Percentiles rank a stretch among this genome's conserved stretches.
Conservation (phyloP, 2,888 invertebrate species). For the Parnassius smintheus region DNA sequence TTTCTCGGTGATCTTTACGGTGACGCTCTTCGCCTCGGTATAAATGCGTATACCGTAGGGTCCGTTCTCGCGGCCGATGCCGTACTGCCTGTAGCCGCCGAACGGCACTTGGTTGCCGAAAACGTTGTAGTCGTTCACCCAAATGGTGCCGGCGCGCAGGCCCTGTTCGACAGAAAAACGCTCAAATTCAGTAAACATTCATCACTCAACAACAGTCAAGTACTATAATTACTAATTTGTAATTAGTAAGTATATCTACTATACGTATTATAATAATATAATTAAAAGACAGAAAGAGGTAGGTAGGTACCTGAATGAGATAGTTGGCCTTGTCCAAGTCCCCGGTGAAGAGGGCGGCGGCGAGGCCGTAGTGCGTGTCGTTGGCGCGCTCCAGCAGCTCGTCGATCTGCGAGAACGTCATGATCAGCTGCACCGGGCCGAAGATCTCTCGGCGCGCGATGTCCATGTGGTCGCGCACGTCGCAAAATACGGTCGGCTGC, state of each 20-base stretch:
- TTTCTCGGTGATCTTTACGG: too few relatives aligned
- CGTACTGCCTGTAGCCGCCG: slow-evolving; percentile 98
- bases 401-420: slow-evolving; percentile 92
- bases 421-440: slow-evolving; percentile 96
- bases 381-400: slow-evolving; percentile 95
- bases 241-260: background rate
- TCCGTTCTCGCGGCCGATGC: slow-evolving; percentile 67
- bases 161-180: slow-evolving; percentile 63
- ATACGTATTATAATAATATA: background rate
- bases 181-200: background rate
- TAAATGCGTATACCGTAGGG: slow-evolving; percentile 76
- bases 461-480: slow-evolving; percentile 91
- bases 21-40: too few relatives aligned
- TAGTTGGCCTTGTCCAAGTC: slow-evolving; percentile 95
- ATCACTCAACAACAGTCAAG: too few relatives aligned
- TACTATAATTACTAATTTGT: background rate
- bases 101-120: slow-evolving; percentile 90
- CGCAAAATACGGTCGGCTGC: slow-evolving; percentile 93
- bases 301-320: slow-evolving; percentile 81
- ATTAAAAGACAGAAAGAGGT: background rate
- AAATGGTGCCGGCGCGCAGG: slow-evolving; percentile 89
- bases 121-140: slow-evolving; percentile 96
- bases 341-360: slow-evolving; percentile 95
- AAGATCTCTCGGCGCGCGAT: slow-evolving; percentile 91
- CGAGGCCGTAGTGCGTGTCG: slow-evolving; percentile 94